These are phyloP conservation scores for Tubulanus polymorphus DNA, from an alignment of 2,888 invertebrate species.

Conservation along the genomic window DNA sequence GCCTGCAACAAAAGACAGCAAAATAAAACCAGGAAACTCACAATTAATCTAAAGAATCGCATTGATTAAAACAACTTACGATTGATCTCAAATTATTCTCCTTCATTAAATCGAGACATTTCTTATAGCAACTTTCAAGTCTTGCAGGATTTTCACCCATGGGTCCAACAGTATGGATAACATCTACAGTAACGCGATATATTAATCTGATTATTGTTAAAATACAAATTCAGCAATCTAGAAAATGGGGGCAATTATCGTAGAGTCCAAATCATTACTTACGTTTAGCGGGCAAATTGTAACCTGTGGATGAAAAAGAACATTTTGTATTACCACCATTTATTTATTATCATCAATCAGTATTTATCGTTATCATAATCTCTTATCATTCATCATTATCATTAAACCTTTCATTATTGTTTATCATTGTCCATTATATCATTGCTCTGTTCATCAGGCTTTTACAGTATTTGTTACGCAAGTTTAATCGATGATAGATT, in stretches of 20 bases:
- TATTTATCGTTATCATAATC: no score
- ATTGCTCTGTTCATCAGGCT: background rate
- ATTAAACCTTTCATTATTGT: background rate
- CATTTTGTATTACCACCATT: background rate
- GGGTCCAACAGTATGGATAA: slow-evolving; percentile 88
- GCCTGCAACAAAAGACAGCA: slow-evolving; percentile 54
- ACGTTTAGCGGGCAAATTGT: slow-evolving; percentile 80
- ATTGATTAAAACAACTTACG: slow-evolving; percentile 52
- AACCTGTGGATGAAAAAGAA: slow-evolving; percentile 54
- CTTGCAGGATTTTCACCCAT: slow-evolving; percentile 65
- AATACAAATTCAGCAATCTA: no score
- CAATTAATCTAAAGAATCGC: slow-evolving; percentile 11
- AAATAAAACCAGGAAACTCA: no score
- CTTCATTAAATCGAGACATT: slow-evolving; percentile 60
- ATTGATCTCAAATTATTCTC: slow-evolving; percentile 62
- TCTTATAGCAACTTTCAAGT: slow-evolving; percentile 69
- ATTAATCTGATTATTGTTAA: background rate
- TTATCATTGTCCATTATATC: background rate
- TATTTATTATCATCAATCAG: no score
- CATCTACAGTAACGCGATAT: slow-evolving; percentile 61
- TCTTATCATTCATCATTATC: background rate
- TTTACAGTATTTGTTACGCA: background rate
- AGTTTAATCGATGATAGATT: background rate
- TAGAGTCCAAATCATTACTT: slow-evolving; percentile 48
- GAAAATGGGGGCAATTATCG: no score